Conservation (phyloP, 2,888 invertebrate genomes). For the Philaethria dido region DNA sequence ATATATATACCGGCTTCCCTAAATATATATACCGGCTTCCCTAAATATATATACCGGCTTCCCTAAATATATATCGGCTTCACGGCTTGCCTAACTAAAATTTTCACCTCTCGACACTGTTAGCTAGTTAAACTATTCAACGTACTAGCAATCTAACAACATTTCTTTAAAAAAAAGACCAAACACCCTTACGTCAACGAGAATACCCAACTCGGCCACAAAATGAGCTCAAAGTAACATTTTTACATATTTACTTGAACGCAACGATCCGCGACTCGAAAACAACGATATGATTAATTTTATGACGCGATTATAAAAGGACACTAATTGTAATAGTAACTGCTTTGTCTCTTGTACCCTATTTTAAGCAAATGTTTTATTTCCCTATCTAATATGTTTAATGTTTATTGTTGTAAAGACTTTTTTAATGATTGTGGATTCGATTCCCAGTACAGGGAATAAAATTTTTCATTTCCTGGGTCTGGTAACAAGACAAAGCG, state of each 20-base stretch:
- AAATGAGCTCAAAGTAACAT: slow-evolving; percentile 1
- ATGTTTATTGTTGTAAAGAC: slow-evolving; percentile 1
- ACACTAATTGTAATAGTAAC: slow-evolving; percentile 34
- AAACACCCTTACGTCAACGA: neutral
- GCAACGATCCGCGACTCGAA: neutral
- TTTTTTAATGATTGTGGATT: neutral
- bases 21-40: too few species aligned
- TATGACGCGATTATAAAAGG: slow-evolving; percentile 28
- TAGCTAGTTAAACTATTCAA: too few species aligned
- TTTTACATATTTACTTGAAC: neutral
- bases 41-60: too few species aligned
- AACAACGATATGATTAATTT: slow-evolving; percentile 40
- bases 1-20: too few species aligned
- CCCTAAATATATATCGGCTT: too few species aligned
- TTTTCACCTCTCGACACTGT: too few species aligned
- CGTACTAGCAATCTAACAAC: too few species aligned
- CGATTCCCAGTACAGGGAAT: too few species aligned
- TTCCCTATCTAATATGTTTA: slow-evolving; percentile 15
- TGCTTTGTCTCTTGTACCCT: slow-evolving; percentile 35
- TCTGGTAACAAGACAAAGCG: too few species aligned
- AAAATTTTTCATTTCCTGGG: too few species aligned
- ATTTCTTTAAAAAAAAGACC: neutral
- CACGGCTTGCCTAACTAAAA: too few species aligned
- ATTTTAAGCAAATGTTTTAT: slow-evolving; percentile 25
- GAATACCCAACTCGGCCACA: neutral